Percentiles rank a stretch among this genome's conserved stretches.
Conservation (phyloP, 2,888 invertebrate genomes). For the Metacarcinus magister region DNA sequence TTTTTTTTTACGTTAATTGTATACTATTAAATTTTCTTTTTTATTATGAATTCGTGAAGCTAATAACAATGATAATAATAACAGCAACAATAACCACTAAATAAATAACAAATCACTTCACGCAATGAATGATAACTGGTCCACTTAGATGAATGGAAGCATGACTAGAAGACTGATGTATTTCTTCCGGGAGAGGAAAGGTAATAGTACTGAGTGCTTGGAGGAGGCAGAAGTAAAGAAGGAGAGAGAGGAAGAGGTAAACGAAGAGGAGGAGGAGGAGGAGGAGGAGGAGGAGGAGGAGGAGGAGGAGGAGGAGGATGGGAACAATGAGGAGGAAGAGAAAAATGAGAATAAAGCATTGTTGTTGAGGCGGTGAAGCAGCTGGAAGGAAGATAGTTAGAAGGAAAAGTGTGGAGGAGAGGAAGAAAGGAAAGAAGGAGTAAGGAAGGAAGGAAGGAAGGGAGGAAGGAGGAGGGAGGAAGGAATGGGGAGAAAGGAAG, state of each 20-base stretch:
- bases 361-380: not conserved
- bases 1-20: too few relatives aligned
- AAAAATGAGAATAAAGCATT: not conserved
- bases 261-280: not conserved
- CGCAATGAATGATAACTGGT: too few relatives aligned
- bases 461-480: too few relatives aligned
- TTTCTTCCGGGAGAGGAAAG: too few relatives aligned
- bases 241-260: not conserved
- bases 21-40: too few relatives aligned
- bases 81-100: too few relatives aligned
- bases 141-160: too few relatives aligned
- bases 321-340: not conserved
- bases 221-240: not conserved
- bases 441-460: not conserved
- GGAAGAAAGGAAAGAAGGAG: not conserved
- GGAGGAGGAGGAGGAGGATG: not conserved
- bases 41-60: too few relatives aligned
- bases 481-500: too few relatives aligned
- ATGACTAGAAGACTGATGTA: too few relatives aligned
- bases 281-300: not conserved
- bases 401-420: not conserved
- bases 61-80: too few relatives aligned
- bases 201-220: not conserved
- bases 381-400: not conserved
- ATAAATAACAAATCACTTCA: too few relatives aligned